phyloP scores from a whole-genome alignment of 2,888 invertebrate species.

The Ochropleura leucogaster region DNA sequence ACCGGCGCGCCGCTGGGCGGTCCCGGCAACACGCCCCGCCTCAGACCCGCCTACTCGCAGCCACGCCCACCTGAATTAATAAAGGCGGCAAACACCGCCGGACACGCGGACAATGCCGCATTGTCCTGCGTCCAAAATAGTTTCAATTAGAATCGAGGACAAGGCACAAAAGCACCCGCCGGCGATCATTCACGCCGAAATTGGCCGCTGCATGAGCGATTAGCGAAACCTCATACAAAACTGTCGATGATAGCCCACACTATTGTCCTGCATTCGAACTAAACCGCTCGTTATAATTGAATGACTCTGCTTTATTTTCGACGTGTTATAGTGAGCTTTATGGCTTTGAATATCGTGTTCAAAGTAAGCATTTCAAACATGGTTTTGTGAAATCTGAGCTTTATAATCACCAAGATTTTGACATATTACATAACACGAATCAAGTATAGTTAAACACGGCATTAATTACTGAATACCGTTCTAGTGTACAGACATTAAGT shows the following conservation, averaged over 20 bases:
- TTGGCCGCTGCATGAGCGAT: conserved; percentile 85
- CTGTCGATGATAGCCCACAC: conserved; percentile 61
- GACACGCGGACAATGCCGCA: conserved; percentile 90
- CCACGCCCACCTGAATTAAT: conserved; percentile 90
- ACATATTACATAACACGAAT: background rate
- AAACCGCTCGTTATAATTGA: conserved; percentile 63
- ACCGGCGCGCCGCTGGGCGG: conserved; percentile 73
- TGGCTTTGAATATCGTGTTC: conserved; percentile 19
- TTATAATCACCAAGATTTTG: background rate
- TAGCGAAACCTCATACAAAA: conserved; percentile 75
- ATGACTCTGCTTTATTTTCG: conserved; percentile 42
- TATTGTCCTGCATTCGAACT: conserved; percentile 58
- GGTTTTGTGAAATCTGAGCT: conserved; percentile 12
- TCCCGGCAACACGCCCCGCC: conserved; percentile 74
- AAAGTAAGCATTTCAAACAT: conserved; percentile 16
- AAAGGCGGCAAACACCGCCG: conserved; percentile 89
- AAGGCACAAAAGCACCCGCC: conserved; percentile 86
- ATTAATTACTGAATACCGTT: background rate
- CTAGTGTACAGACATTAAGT: background rate
- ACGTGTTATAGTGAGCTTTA: conserved; percentile 37
- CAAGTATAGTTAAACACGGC: background rate
- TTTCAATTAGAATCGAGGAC: conserved; percentile 89
- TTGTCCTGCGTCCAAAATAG: conserved; percentile 90
- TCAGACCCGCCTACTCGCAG: conserved; percentile 78
- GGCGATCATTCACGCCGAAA: conserved; percentile 85